A percentile compares a stretch with the other conserved stretches of the same genome.
These are phyloP conservation scores for Lucinisca nassula DNA, from an alignment of 2,888 invertebrate species.

Conservation along the genomic window DNA sequence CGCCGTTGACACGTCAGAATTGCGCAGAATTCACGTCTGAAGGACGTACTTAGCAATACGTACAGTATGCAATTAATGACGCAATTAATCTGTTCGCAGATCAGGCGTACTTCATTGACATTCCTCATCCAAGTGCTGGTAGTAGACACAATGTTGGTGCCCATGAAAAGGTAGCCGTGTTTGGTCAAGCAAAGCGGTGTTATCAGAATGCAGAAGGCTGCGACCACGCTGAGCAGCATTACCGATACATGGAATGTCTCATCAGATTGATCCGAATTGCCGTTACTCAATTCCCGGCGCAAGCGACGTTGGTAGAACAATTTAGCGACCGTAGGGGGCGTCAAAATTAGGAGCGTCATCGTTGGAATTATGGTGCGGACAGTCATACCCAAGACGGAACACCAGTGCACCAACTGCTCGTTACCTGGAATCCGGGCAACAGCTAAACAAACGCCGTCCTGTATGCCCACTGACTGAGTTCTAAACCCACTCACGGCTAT, in stretches of 20 bases:
- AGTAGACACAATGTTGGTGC: neutral
- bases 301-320: neutral
- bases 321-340: neutral
- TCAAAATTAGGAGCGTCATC: neutral
- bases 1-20: neutral
- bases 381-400: neutral
- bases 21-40: neutral
- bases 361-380: neutral
- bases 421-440: neutral
- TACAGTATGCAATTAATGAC: neutral
- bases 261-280: neutral
- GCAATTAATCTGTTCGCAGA: neutral
- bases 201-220: neutral
- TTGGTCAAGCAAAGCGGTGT: neutral
- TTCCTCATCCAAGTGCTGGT: neutral
- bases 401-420: neutral
- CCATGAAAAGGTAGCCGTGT: neutral
- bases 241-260: neutral
- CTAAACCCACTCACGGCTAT: neutral
- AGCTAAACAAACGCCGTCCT: neutral
- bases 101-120: neutral
- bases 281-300: neutral
- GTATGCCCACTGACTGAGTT: neutral
- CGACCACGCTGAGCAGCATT: neutral
- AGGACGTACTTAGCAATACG: neutral